Evolutionary conservation across 1,140 invertebrate genomes (phyloP).

Genomic region (Drosophila cardini): DNA sequence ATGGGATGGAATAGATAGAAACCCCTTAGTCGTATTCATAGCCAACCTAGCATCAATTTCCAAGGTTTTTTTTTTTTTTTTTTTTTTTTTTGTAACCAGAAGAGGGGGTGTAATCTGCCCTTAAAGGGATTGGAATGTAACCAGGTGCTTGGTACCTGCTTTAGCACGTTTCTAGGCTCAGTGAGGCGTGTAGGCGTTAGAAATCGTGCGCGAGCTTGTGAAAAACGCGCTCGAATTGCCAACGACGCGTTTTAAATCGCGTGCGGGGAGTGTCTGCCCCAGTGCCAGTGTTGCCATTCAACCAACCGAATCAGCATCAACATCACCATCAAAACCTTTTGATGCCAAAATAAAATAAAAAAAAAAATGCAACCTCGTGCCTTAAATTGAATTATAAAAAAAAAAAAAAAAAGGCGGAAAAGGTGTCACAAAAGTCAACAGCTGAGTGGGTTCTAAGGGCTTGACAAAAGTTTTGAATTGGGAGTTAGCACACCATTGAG

Average conservation of each 20-base stretch:
- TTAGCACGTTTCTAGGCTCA: slow-evolving; percentile 55
- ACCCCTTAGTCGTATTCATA: not conserved
- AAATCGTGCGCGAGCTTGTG: slow-evolving; percentile 60
- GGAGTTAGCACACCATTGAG: not conserved
- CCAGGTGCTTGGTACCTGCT: slow-evolving; percentile 1
- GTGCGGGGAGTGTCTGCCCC: not conserved
- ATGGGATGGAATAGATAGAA: slow-evolving; percentile 22
- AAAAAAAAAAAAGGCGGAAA: slow-evolving; percentile 7
- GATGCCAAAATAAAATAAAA: slow-evolving; percentile 40
- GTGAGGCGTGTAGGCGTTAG: slow-evolving; percentile 65
- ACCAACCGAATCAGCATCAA: slow-evolving; percentile 21
- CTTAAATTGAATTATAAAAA: slow-evolving; percentile 74
- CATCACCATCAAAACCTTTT: slow-evolving; percentile 61
- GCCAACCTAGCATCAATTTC: slow-evolving; percentile 6
- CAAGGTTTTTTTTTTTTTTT: not conserved
- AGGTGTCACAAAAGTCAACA: slow-evolving; percentile 68
- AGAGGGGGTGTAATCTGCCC: not conserved
- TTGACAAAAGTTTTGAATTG: not conserved
- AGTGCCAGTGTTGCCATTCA: slow-evolving; percentile 5
- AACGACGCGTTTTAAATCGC: slow-evolving; percentile 53
- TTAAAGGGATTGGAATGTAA: slow-evolving; percentile 11
- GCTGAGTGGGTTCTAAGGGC: slow-evolving; percentile 21
- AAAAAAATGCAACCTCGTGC: slow-evolving; percentile 23
- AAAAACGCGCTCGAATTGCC: slow-evolving; percentile 38
- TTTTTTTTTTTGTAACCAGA: no score